Percentiles rank a stretch among this genome's conserved stretches.
phyloP scores from a whole-genome alignment of 2,113 vertebrate genomes.

The Cinclus mexicanus region DNA sequence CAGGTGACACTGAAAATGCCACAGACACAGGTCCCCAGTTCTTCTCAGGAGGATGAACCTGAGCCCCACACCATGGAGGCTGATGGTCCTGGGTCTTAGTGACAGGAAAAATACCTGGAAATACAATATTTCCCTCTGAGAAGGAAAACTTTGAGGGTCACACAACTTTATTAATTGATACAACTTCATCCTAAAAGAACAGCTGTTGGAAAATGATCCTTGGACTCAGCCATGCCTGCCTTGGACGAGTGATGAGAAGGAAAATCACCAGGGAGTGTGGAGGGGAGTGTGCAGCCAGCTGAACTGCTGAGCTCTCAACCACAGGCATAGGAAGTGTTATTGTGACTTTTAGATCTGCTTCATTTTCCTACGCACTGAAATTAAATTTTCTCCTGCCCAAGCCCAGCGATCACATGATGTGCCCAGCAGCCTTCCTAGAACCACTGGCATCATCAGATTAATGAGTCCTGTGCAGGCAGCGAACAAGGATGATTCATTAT shows the following conservation, averaged over 20 bases:
- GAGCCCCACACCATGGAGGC: not conserved
- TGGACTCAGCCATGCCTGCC: not conserved
- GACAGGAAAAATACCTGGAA: not conserved
- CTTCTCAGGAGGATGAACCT: not conserved
- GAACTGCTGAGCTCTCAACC: fast-evolving
- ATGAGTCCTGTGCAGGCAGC: not conserved
- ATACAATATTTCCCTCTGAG: fast-evolving
- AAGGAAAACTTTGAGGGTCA: not conserved
- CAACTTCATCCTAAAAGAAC: not conserved
- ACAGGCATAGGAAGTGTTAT: not conserved
- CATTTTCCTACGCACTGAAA: not conserved
- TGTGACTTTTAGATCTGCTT: not conserved
- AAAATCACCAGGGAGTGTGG: not conserved
- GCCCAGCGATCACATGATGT: not conserved
- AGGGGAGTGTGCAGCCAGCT: fast-evolving
- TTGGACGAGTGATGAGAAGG: fast-evolving
- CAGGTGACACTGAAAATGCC: not conserved
- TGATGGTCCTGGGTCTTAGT: not conserved
- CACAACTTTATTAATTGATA: not conserved
- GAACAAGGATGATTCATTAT: not conserved
- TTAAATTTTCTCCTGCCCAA: not conserved
- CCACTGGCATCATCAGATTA: not conserved
- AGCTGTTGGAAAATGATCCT: not conserved
- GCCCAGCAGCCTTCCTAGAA: not conserved
- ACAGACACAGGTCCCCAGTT: not conserved